Base-by-base conservation (phyloP, 2,113 vertebrate species). In the Heloderma charlesbogerti region DNA sequence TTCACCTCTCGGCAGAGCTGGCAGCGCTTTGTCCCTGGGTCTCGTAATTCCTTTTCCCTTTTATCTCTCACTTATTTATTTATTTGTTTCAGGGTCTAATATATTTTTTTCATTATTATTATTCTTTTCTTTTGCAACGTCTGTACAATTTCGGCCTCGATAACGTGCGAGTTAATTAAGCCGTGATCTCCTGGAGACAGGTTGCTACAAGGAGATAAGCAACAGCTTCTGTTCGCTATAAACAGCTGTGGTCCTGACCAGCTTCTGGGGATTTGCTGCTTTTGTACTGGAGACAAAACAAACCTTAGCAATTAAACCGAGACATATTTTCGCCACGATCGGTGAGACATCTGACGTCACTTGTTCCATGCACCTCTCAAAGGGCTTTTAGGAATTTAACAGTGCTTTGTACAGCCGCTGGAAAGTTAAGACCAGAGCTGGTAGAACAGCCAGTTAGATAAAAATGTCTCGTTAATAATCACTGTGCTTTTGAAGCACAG, bases 181-280 rank as follows among this genome's bases (percentile, higher is more conserved):
- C 97, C 93, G 94, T 94, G 96, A 97, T 97, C 96, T 97, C 97
- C 92, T 82, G 93, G 92, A 97, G 95, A 94, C 97, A 97, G 95
- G 96, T 97, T 97, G 96, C 94, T 97, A 95, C 94, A 91, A 95
- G 92, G 95, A 97, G 97, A 98, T 97, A 97, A 97, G 97, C 95
- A 57, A 90, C 77, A 3, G 92, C 91, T 94, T 96, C 95, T 93
- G 90, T 92, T 84, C 91, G 0, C 90, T 89, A 88, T 92, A 97
- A 97, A 97, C 95, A 96, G 95, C 95, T 93, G 92, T 92, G 91
- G 86, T 94, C 94, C 94, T 86, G 94, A 93, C 95, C 96, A 94
- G 94, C 94, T 96, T 96, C 95, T 88, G 91, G 96, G 96, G 95
- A 96, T 94, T 95, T 93, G 95, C 95, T 95, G 94, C 95, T 92